Evolutionary conservation across 1,140 invertebrate species (phyloP), one percentile per base, ranked within the genome.

Genomic region (Drosophila willistoni): DNA sequence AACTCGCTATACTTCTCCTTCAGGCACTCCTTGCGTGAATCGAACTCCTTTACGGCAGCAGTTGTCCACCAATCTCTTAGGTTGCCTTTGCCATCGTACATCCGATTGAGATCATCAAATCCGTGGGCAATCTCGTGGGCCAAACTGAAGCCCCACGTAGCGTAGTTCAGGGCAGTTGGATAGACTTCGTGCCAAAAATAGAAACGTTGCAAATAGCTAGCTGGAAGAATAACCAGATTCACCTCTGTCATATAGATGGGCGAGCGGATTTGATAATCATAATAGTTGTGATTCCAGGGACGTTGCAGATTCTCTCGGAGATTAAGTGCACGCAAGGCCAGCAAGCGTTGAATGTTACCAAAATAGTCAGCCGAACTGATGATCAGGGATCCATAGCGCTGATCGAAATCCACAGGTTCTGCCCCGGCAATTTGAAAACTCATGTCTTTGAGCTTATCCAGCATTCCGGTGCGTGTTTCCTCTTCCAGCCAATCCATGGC

Each of bases 231-330:
- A 76, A 98, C 98, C 85, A 98, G 96, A 93, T 99, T 99, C 86
- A 97, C 97, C 1, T 98, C 98, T 1, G 98, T 97, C 1, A 97
- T 97, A 92, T 99, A 99, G 96, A 99, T 98, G 22, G 96, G 95
- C 94, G 95, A 97, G 77, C 95, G 95, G 1, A 96, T 97, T 90
- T 96, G 96, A 87, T 98, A 97, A 0, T 98, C 96, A 1, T 95
- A 95, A 86, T 97, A 94, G 71, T 96, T 95, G 0, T 98, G 93
- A 87, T 96, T 97, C 74, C 96, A 95, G 5, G 98, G 92, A 90
- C 97, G 97, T 76, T 96, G 96, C 68, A 94, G 94, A 3, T 98
- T 92, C 57, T 94, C 95, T 0, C 94, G 94, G 36, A 95, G 69
- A 65, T 94, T 94, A 87, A 95, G 97, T 63, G 95, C 94, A 70